Evolutionary conservation across 2,888 invertebrate species (phyloP), one percentile per base, ranked within the genome.

Genomic region (Eristalis arbustorum): DNA sequence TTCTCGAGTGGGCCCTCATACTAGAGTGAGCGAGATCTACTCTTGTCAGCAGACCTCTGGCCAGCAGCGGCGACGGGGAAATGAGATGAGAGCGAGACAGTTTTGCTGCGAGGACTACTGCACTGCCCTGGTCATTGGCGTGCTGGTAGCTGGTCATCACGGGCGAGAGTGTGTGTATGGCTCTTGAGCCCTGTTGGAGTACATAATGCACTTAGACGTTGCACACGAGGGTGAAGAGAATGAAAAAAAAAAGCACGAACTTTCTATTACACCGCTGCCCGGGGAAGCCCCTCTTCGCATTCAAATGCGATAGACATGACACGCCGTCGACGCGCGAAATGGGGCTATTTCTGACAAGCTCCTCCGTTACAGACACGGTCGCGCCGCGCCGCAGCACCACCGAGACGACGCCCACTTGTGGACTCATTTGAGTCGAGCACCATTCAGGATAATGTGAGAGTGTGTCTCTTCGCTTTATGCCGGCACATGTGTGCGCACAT

Each of bases 101-200:
- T 82, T 85, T 62, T 73, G 31, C 59, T 49, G 59, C 37, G 77
- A 82, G 77, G 76, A 85, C 73, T 76, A 72, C 61, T 56, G 68
- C 66, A 66, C 74, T 64, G 42, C 72, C 37, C 22, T 56, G 57
- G 57, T 61, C 74, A 18, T 28, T 49, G 56, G 40, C 49, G 49
- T 82, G 85, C 18, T 82, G 85, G 83, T 83, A 78, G 85, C 18
- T 82, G 85, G 83, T 83, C 87, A 87, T 87, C 83, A 83, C 71
- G 59, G 68, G 75, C 78, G 72, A 83, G 49, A 49, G 78, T 83
- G 83, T 83, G 83, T 87, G 79, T 85, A 79, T 79, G 83, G 67
- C 87, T 82, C 87, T 87, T 87, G 78, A 87, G 68, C 72, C 87
- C 83, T 75, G 78, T 87, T 87, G 71, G 87, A 87, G 87, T 87